These are phyloP conservation scores for Torymus texanus DNA, from an alignment of 2,888 invertebrate genomes.

Conservation along the genomic window DNA sequence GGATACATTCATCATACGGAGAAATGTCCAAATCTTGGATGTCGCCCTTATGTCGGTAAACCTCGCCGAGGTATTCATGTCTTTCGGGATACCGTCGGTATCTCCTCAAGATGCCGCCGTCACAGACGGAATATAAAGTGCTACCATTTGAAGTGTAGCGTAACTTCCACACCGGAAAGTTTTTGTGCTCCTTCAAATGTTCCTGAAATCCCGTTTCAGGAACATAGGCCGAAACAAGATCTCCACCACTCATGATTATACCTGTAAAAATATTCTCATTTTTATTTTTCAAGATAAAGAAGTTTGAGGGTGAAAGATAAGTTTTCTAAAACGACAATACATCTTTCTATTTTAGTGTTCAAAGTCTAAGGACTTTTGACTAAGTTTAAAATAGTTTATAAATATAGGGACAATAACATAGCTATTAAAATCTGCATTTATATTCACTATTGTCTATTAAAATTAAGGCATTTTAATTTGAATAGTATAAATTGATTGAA, in stretches of 20 bases:
- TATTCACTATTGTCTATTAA: too few relatives aligned
- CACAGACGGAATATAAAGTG: slow-evolving; percentile 74
- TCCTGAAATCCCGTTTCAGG: slow-evolving; percentile 75
- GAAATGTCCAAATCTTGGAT: slow-evolving; percentile 76
- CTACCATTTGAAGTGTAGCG: slow-evolving; percentile 76
- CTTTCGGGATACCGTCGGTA: slow-evolving; percentile 76
- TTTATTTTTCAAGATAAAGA: background rate
- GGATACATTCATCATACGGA: slow-evolving; percentile 77
- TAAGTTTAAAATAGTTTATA: too few relatives aligned
- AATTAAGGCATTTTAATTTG: too few relatives aligned
- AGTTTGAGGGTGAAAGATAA: too few relatives aligned
- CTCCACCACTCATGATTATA: slow-evolving; percentile 75
- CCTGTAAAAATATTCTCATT: slow-evolving; percentile 63
- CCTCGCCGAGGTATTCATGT: slow-evolving; percentile 75
- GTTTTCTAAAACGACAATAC: too few relatives aligned
- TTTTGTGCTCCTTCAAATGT: slow-evolving; percentile 72
- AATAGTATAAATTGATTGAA: too few relatives aligned
- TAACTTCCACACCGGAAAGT: slow-evolving; percentile 74
- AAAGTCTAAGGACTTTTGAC: too few relatives aligned
- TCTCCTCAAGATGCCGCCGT: slow-evolving; percentile 74
- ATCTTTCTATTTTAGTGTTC: too few relatives aligned
- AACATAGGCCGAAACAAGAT: slow-evolving; percentile 74
- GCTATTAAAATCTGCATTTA: too few relatives aligned
- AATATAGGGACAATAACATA: too few relatives aligned
- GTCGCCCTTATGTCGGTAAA: slow-evolving; percentile 75